Evolutionary conservation across 92 coral and sea anemone species (phyloP).

Genomic region (Micromussa lordhowensis): DNA sequence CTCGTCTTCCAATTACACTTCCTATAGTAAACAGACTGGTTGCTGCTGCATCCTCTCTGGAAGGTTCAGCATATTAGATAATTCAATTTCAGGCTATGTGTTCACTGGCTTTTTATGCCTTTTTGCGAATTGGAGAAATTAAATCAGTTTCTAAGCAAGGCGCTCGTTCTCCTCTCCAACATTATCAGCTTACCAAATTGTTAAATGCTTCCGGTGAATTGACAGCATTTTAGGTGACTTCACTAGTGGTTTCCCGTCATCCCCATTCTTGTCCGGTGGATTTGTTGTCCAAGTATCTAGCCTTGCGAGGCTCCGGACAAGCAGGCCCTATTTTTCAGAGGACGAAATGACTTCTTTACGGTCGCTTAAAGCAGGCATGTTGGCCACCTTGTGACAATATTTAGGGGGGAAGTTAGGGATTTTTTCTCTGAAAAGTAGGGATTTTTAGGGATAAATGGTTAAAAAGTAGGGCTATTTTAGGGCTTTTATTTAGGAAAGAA

Average conservation of each 20-base stretch:
- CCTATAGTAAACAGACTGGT: constrained; percentile 31
- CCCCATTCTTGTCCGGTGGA: constrained; percentile 24
- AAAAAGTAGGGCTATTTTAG: too few relatives aligned
- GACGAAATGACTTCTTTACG: too few relatives aligned
- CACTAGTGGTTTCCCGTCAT: constrained; percentile 23
- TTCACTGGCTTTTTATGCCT: constrained; percentile 2
- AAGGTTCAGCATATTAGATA: background rate
- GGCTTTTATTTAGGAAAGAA: too few relatives aligned
- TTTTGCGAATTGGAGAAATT: constrained; percentile 19
- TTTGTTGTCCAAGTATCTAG: constrained; percentile 6
- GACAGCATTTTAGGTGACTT: constrained; percentile 10
- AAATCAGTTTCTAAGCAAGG: background rate
- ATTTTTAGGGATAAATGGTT: too few relatives aligned
- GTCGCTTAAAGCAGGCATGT: too few relatives aligned
- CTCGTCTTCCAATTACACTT: constrained; percentile 54
- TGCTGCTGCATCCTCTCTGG: background rate
- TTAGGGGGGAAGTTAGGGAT: too few relatives aligned
- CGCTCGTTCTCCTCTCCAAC: background rate
- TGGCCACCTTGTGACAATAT: too few relatives aligned
- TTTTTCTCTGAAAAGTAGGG: too few relatives aligned
- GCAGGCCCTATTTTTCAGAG: too few relatives aligned
- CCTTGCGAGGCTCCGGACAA: background rate
- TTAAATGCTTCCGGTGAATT: background rate
- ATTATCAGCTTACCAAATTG: constrained; percentile 9
- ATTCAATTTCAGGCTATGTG: constrained; percentile 6